Evolutionary conservation across 2,888 invertebrate species (phyloP).

Genomic region (Drosophila nr. perissopoda): DNA sequence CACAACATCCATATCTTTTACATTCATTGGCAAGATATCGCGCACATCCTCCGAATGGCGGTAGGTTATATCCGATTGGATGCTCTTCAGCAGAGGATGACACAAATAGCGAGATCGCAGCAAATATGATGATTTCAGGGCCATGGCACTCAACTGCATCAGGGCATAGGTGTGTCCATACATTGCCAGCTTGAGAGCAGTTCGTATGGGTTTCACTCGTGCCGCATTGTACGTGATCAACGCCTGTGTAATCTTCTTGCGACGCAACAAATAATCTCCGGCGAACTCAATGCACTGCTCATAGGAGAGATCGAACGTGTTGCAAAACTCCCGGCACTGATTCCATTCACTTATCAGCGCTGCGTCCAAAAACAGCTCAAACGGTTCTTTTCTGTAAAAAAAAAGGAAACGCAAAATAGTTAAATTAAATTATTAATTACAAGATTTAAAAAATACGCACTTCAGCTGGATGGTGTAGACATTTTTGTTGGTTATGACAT

Average conservation of each 20-base stretch:
- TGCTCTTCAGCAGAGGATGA: conserved; percentile 74
- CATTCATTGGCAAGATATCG: conserved; percentile 68
- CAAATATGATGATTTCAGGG: conserved; percentile 83
- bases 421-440: background rate
- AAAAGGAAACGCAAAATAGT: background rate
- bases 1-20: conserved; percentile 32
- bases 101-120: conserved; percentile 81
- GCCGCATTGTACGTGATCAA: conserved; percentile 92
- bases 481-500: conserved; percentile 84
- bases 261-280: conserved; percentile 92
- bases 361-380: conserved; percentile 83
- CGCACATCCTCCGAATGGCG: conserved; percentile 83
- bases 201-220: conserved; percentile 86
- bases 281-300: conserved; percentile 89
- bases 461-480: conserved; percentile 84
- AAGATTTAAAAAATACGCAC: conserved; percentile 50
- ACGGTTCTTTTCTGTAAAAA: conserved; percentile 80
- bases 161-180: conserved; percentile 84
- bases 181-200: conserved; percentile 85
- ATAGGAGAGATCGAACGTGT: conserved; percentile 84
- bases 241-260: conserved; percentile 91
- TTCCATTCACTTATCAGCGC: conserved; percentile 82
- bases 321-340: conserved; percentile 85
- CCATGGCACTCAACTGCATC: conserved; percentile 85
- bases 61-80: conserved; percentile 80